phyloP scores from a whole-genome alignment of 1,140 invertebrate species.

The Anoplolepis gracilipes region DNA sequence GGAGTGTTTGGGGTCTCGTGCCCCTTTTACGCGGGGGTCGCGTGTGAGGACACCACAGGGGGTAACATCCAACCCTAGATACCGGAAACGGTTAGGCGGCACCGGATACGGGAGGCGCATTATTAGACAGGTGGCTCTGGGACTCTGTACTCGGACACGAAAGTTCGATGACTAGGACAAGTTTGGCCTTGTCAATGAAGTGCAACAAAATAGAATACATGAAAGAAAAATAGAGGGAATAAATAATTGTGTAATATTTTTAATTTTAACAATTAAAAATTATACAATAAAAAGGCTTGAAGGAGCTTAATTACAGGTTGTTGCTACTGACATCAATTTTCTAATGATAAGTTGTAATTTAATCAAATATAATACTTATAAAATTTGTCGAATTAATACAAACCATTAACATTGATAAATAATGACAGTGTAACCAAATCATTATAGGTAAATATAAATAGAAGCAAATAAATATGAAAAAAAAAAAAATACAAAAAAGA shows the following conservation, averaged over 20 bases:
- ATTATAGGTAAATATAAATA: too few species aligned
- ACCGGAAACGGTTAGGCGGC: constrained; percentile 67
- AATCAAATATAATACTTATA: too few species aligned
- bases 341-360: too few species aligned
- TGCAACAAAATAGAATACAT: background rate
- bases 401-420: too few species aligned
- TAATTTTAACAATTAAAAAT: background rate
- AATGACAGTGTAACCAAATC: too few species aligned
- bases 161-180: constrained; percentile 31
- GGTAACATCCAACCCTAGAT: constrained; percentile 62
- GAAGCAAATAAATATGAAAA: too few species aligned
- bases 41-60: constrained; percentile 66
- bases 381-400: too few species aligned
- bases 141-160: background rate
- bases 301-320: too few species aligned
- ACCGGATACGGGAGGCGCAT: constrained; percentile 55
- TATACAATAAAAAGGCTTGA: too few species aligned
- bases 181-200: constrained; percentile 19
- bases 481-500: too few species aligned
- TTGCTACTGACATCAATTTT: too few species aligned
- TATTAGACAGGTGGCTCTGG: constrained; percentile 71
- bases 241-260: background rate
- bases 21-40: constrained; percentile 41
- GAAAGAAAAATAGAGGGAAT: background rate
- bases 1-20: constrained; percentile 59